Conservation (phyloP, 2,888 invertebrate species). For the Tridacna gigas region DNA sequence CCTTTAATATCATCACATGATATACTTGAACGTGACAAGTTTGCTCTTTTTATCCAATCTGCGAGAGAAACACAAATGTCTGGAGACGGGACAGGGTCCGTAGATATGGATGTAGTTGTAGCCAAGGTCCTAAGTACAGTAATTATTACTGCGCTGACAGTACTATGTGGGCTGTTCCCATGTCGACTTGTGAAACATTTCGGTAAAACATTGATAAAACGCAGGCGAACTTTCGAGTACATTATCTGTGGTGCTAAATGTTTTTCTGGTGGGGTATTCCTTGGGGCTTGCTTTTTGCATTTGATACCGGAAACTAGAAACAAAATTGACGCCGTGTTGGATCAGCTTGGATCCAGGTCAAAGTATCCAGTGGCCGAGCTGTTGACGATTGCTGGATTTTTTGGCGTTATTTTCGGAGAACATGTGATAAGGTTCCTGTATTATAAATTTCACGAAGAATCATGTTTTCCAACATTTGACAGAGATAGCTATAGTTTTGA, state of each 20-base stretch:
- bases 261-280: constrained; percentile 77
- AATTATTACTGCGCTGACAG: constrained; percentile 74
- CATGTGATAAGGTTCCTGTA: constrained; percentile 77
- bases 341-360: constrained; percentile 75
- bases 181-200: constrained; percentile 74
- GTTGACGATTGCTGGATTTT: constrained; percentile 79
- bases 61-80: constrained; percentile 53
- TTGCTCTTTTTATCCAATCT: too few species aligned
- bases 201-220: constrained; percentile 69
- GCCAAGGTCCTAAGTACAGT: constrained; percentile 78
- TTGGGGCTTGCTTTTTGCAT: constrained; percentile 79
- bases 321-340: constrained; percentile 75
- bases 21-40: too few species aligned
- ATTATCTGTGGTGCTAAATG: constrained; percentile 76
- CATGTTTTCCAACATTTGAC: constrained; percentile 47
- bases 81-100: constrained; percentile 40
- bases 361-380: constrained; percentile 78
- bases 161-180: constrained; percentile 75
- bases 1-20: too few species aligned
- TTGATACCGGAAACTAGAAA: constrained; percentile 77
- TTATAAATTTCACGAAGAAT: constrained; percentile 70
- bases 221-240: constrained; percentile 72
- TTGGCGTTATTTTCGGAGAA: constrained; percentile 78
- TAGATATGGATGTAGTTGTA: constrained; percentile 79
- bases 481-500: constrained; percentile 58